Evolutionary conservation across 2,113 vertebrate species (phyloP).

Genomic region (Neotoma lepida): DNA sequence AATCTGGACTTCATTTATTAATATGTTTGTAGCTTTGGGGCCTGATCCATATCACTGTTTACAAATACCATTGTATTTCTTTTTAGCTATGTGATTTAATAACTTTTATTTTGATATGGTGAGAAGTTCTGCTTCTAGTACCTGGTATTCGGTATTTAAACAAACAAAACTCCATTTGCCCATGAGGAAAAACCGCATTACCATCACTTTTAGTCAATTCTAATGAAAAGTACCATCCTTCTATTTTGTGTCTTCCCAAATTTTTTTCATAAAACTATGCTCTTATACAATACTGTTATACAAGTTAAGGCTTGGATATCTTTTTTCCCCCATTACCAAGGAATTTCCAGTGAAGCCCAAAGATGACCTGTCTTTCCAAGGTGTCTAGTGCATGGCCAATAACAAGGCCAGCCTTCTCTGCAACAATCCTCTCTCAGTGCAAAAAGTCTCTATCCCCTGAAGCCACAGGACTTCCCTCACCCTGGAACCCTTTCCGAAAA

Average conservation of each 20-base stretch:
- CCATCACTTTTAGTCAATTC: neutral
- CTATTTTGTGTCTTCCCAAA: neutral
- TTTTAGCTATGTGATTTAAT: conserved; percentile 18
- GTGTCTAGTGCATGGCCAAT: neutral
- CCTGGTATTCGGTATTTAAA: conserved; percentile 1
- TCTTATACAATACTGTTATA: neutral
- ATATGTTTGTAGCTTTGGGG: neutral
- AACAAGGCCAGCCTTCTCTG: neutral
- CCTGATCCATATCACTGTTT: neutral
- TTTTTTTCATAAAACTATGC: neutral
- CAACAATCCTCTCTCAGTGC: neutral
- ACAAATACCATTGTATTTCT: conserved; percentile 6
- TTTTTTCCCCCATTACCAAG: neutral
- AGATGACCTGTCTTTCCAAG: neutral
- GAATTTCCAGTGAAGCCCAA: neutral
- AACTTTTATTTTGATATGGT: conserved; percentile 40
- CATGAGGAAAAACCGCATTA: neutral
- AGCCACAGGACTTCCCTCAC: neutral
- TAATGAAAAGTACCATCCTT: neutral
- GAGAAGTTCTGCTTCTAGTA: conserved; percentile 13
- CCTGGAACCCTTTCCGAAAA: conserved; percentile 22
- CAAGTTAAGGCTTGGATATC: neutral
- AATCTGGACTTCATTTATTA: neutral
- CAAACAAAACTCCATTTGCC: conserved; percentile 1
- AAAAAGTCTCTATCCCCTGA: conserved; percentile 41